Conservation (phyloP, 2,797 vertebrate genomes). For the Aselliscus stoliczkanus region DNA sequence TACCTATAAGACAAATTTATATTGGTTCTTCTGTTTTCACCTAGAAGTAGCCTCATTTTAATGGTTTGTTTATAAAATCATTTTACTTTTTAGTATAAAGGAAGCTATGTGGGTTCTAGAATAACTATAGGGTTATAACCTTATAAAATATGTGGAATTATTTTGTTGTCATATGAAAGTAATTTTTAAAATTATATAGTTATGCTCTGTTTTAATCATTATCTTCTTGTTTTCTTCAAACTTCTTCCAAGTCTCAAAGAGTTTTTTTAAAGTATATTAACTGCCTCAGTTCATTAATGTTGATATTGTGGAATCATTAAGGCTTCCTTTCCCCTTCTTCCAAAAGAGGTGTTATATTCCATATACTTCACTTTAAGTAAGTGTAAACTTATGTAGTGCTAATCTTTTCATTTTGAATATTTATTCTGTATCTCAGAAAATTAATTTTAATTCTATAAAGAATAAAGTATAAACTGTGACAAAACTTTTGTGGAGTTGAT, state of each 20-base stretch:
- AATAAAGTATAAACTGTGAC: not conserved
- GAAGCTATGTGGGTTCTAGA: not conserved
- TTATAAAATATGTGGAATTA: not conserved
- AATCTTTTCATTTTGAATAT: slow-evolving; percentile 23
- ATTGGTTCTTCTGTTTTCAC: not conserved
- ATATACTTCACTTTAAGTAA: not conserved
- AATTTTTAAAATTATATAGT: not conserved
- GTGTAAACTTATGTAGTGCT: not conserved
- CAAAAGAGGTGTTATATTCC: not conserved
- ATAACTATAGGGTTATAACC: not conserved
- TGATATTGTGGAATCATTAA: not conserved
- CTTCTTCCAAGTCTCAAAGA: not conserved
- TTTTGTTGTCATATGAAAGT: not conserved
- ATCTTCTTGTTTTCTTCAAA: not conserved
- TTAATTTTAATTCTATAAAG: slow-evolving; percentile 9
- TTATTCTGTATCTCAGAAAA: not conserved
- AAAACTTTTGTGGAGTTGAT: not conserved
- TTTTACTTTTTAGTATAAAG: not conserved
- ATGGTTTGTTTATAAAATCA: not conserved
- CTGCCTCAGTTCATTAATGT: not conserved
- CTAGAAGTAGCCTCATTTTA: not conserved
- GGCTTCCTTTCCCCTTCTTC: not conserved
- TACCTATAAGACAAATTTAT: not conserved
- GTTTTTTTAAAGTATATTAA: not conserved
- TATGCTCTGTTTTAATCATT: not conserved